Evolutionary conservation across 2,113 vertebrate species (phyloP).

Genomic region (Lycaon pictus): DNA sequence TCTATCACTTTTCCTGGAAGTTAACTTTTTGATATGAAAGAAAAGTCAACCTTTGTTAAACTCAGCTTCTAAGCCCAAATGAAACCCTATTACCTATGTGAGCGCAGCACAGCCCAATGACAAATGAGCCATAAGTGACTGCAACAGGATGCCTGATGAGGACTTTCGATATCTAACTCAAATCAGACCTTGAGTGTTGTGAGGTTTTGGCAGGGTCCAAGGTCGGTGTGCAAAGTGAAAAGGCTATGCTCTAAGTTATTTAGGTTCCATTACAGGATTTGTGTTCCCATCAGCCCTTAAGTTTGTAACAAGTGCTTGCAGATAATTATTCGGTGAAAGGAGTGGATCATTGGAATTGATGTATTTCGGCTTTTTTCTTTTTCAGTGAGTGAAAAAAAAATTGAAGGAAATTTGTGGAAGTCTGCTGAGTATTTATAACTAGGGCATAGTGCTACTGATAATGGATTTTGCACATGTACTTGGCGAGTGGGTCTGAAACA

Average conservation of each 20-base stretch:
- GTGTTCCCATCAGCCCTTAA: not conserved
- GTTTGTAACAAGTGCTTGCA: not conserved
- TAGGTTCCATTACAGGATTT: not conserved
- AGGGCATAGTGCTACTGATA: too few relatives aligned
- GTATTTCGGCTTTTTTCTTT: not conserved
- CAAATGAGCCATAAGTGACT: not conserved
- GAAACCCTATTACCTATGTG: not conserved
- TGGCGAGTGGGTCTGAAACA: not conserved
- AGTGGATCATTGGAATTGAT: not conserved
- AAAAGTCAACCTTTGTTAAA: not conserved
- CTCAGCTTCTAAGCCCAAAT: not conserved
- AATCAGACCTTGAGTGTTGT: not conserved
- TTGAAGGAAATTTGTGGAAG: not conserved
- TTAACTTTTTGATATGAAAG: not conserved
- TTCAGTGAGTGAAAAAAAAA: not conserved
- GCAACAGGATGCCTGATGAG: rapidly evolving
- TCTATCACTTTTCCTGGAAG: not conserved
- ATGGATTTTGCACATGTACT: not conserved
- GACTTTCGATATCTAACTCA: not conserved
- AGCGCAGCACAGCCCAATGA: not conserved
- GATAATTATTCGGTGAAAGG: not conserved
- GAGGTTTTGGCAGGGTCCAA: not conserved
- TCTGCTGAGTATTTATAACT: not conserved
- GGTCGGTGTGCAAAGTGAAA: not conserved
- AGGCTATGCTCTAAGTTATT: not conserved